Conservation (phyloP, 2,113 vertebrate genomes). For the Dromaius novaehollandiae region DNA sequence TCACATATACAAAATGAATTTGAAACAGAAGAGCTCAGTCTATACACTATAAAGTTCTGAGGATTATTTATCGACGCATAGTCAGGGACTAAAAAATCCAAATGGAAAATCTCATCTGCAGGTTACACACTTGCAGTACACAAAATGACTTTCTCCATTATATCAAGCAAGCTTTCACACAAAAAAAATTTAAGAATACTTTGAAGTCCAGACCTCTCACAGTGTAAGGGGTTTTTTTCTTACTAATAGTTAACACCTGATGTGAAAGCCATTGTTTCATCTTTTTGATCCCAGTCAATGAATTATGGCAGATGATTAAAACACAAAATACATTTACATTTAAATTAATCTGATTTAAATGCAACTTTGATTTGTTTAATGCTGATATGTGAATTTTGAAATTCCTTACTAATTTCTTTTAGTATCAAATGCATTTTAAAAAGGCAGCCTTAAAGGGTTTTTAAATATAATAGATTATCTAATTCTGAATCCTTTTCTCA, state of each 20-base stretch:
- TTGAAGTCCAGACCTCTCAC: neutral
- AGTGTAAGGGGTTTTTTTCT: neutral
- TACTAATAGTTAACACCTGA: neutral
- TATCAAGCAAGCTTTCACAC: neutral
- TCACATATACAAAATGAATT: neutral
- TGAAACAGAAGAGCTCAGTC: neutral
- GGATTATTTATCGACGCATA: neutral
- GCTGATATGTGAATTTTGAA: neutral
- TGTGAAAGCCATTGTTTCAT: neutral
- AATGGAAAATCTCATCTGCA: neutral
- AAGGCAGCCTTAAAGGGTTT: neutral
- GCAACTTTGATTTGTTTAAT: constrained; percentile 7
- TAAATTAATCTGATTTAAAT: constrained; percentile 62
- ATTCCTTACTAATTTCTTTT: constrained; percentile 7
- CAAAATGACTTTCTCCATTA: neutral
- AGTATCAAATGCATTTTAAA: neutral
- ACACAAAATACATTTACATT: constrained; percentile 44
- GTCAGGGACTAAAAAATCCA: neutral
- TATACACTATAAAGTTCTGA: neutral
- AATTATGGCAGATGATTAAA: constrained; percentile 23
- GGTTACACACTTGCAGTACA: neutral
- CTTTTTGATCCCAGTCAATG: constrained; percentile 6
- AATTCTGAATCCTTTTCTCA: neutral
- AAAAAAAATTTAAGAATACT: neutral
- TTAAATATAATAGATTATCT: neutral